Conservation (phyloP, 2,888 invertebrate genomes). For the Pyrrhosoma nymphula region DNA sequence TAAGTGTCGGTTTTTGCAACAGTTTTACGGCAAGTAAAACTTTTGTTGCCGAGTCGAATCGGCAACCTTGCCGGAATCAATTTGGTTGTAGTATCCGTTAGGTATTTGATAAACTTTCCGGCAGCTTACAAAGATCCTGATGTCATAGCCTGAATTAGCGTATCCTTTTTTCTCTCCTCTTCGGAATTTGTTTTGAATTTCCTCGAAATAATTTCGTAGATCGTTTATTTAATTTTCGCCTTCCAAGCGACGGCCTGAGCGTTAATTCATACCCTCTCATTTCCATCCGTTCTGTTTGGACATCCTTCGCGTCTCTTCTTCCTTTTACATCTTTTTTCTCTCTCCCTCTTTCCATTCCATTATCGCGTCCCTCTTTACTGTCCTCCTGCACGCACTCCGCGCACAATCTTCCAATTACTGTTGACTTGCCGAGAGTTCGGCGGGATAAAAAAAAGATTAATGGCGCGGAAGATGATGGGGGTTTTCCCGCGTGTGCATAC, state of each 20-base stretch:
- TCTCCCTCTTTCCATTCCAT: neutral
- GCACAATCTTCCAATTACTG: conserved; percentile 54
- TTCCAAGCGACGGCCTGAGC: neutral
- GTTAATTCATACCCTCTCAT: too few species aligned
- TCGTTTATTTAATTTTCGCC: neutral
- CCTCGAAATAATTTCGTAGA: neutral
- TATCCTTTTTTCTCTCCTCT: neutral
- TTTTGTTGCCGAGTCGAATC: too few species aligned
- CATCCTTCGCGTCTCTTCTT: too few species aligned
- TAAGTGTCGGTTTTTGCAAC: too few species aligned
- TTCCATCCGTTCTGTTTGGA: too few species aligned
- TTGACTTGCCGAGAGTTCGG: conserved; percentile 49
- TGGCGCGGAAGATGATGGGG: neutral
- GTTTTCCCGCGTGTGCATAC: neutral
- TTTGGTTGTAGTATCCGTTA: too few species aligned
- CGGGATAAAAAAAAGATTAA: conserved; percentile 35
- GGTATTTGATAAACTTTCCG: too few species aligned
- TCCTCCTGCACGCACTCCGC: neutral
- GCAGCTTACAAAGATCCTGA: too few species aligned
- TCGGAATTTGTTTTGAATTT: neutral
- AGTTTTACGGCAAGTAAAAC: too few species aligned
- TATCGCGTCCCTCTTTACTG: neutral
- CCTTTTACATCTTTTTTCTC: too few species aligned
- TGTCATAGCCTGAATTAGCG: too few species aligned
- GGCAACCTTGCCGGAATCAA: too few species aligned